Evolutionary conservation across 2,888 invertebrate species (phyloP), one percentile per base, ranked within the genome.

Genomic region (Nymphalis polychloros): DNA sequence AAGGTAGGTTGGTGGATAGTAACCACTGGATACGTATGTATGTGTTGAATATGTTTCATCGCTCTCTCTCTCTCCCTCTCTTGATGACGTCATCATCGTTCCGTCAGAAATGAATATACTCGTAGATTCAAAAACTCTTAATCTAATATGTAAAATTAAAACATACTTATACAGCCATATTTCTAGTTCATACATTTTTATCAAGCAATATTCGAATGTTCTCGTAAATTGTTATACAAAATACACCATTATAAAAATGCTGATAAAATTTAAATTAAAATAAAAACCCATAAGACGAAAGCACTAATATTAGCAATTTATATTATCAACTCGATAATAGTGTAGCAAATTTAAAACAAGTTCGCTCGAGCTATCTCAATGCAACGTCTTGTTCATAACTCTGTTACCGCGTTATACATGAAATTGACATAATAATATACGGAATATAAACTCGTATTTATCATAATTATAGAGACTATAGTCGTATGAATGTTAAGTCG

Each of bases 221-320:
- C 41, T 41, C 13, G 41, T 41, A 41, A 41, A 41, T 13, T 13
- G 13, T 41, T 4, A 41, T 41, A 41, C 13, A 41, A 41, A 41
- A 41, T 13, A 49, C 19, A 20, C 1, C 13, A 20, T 20, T 19
- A 50, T 50, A 19, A 50, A 10, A 50, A 20, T 19, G 41, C 13
- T 4, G 13, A 41, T 41, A 41, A 20, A 1, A 13, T 50, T 20
- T 13, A 19, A 50, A 19, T 50, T 27, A 52, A 23, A 52, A 55
- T n/a, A 55, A 31, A 55, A 31, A 55, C 13, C 41, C 31, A 55
- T 55, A 31, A 31, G 17, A 17, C 19, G 57, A 35, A 55, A 27
- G 17, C 8, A 4, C 72, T 74, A 76, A 75, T 71, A 67, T 69
- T 63, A 63, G 53, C 59, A 69, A 64, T 67, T 69, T 67, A 69